These are phyloP conservation scores for Pammene fasciana DNA, from an alignment of 2,888 invertebrate genomes.

Conservation along the genomic window DNA sequence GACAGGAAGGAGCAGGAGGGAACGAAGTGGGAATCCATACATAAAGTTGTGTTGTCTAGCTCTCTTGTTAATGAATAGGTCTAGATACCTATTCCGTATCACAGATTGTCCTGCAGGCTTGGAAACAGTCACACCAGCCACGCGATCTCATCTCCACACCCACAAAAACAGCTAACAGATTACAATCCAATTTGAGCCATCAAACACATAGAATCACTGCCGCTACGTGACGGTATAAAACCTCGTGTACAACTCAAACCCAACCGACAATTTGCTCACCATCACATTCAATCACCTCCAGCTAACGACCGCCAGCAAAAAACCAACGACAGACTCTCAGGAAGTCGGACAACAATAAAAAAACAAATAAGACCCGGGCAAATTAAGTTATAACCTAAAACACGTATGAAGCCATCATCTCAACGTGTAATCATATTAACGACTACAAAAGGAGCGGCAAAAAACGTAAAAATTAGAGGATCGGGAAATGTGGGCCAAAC, in stretches of 20 bases:
- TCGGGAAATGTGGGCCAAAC: conserved; percentile 84
- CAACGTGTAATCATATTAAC: conserved; percentile 84
- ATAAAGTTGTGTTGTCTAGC: too few species aligned
- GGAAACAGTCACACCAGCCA: conserved; percentile 2
- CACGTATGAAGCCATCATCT: conserved; percentile 84
- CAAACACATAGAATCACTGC: conserved; percentile 60
- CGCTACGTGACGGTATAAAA: conserved; percentile 62
- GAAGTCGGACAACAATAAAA: conserved; percentile 80
- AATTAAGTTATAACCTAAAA: conserved; percentile 84
- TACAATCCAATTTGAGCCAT: conserved; percentile 64
- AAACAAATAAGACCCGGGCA: conserved; percentile 81
- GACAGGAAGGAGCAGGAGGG: too few species aligned
- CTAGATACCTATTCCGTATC: not conserved
- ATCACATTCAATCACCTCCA: conserved; percentile 81
- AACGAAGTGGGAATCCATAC: too few species aligned
- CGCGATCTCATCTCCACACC: conserved; percentile 42
- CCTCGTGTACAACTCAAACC: conserved; percentile 45
- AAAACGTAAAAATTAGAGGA: conserved; percentile 83
- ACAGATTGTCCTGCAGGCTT: not conserved
- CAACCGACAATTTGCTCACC: conserved; percentile 71
- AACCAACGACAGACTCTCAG: conserved; percentile 79
- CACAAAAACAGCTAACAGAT: conserved; percentile 58
- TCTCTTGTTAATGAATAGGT: too few species aligned
- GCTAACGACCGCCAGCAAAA: conserved; percentile 78
- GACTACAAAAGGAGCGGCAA: conserved; percentile 82